Evolutionary conservation across 2,113 vertebrate species (phyloP).

Genomic region (Rhynchomys soricoides): DNA sequence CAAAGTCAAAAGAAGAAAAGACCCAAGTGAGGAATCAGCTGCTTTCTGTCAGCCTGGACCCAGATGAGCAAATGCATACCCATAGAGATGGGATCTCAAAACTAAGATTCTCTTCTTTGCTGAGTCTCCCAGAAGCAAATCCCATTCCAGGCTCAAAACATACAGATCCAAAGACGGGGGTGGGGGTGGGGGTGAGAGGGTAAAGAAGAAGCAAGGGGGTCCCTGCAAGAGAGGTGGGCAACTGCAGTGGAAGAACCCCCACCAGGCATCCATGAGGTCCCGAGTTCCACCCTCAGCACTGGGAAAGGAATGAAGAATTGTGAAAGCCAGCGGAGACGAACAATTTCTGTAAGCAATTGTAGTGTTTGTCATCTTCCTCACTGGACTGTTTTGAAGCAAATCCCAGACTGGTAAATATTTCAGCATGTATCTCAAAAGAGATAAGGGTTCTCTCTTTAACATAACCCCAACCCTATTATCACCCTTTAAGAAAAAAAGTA

Average conservation of each 20-base stretch:
- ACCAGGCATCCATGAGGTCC: neutral
- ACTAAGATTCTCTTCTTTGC: neutral
- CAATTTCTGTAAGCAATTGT: neutral
- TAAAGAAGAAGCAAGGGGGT: neutral
- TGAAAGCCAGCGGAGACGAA: neutral
- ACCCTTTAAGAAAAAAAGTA: neutral
- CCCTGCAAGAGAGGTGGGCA: neutral
- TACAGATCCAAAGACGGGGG: neutral
- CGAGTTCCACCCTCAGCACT: neutral
- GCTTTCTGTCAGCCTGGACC: neutral
- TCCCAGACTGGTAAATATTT: conserved; percentile 61
- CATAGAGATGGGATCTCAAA: neutral
- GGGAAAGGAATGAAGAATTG: neutral
- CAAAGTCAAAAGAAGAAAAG: neutral
- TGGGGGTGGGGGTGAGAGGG: too few species aligned
- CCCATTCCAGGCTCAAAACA: neutral
- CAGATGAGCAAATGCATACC: neutral
- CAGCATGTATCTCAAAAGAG: conserved; percentile 43
- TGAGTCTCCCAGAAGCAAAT: neutral
- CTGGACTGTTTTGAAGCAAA: conserved; percentile 28
- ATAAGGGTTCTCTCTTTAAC: conserved; percentile 61
- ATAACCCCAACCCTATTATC: conserved; percentile 42
- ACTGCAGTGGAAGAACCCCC: neutral
- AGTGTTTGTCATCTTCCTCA: neutral
- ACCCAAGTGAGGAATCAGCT: neutral